These are phyloP conservation scores for Drosophila virilis DNA, from an alignment of 1,140 invertebrate species.

Conservation along the genomic window DNA sequence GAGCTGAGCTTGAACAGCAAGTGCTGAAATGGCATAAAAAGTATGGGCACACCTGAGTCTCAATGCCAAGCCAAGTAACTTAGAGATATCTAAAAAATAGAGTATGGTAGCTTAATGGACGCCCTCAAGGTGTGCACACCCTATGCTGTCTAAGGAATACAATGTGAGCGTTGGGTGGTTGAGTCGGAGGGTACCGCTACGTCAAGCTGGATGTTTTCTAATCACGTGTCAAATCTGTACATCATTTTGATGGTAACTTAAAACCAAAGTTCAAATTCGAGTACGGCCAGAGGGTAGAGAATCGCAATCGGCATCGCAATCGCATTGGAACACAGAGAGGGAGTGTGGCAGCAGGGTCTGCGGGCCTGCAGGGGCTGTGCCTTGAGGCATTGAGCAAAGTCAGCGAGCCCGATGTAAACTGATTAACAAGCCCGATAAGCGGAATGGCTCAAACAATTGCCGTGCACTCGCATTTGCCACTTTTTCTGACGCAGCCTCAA, in stretches of 20 bases:
- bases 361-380: not conserved
- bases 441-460: constrained; percentile 54
- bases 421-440: constrained; percentile 81
- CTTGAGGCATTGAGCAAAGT: constrained; percentile 48
- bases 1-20: constrained; percentile 3
- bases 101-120: not conserved
- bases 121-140: too few species aligned
- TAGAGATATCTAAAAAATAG: not conserved
- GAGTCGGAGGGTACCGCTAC: not conserved
- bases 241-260: constrained; percentile 70
- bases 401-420: constrained; percentile 59
- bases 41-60: not conserved
- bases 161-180: not conserved
- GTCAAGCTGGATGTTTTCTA: constrained; percentile 28
- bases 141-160: not conserved
- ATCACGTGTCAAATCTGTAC: constrained; percentile 77
- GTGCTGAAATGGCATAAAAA: not conserved
- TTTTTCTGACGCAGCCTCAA: constrained; percentile 37
- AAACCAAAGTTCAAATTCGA: constrained; percentile 60
- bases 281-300: not conserved
- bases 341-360: not conserved
- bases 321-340: too few species aligned
- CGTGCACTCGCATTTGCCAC: constrained; percentile 60
- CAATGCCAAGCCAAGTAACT: not conserved
- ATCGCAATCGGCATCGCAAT: not conserved